phyloP scores from a whole-genome alignment of 2,888 invertebrate species.

The Rhingia rostrata region DNA sequence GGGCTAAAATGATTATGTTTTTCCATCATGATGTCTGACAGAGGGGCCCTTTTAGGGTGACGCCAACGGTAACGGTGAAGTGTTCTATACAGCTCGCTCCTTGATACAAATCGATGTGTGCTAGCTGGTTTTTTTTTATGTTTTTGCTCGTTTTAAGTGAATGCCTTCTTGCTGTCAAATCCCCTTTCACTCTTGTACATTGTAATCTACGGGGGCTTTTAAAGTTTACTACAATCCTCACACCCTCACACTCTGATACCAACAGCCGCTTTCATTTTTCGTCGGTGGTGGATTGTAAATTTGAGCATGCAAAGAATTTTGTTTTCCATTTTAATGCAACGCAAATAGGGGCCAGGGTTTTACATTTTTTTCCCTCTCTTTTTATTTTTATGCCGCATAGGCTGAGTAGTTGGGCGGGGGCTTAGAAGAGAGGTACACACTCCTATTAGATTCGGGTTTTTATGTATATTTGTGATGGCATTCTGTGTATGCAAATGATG shows the following conservation, averaged over 20 bases:
- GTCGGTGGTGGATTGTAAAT: constrained; percentile 40
- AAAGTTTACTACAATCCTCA: constrained; percentile 28
- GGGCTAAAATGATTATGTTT: constrained; percentile 69
- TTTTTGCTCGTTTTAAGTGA: constrained; percentile 47
- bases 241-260: neutral
- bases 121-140: constrained; percentile 48
- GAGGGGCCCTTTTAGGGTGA: neutral
- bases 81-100: constrained; percentile 19
- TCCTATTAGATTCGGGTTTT: constrained; percentile 29
- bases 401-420: neutral
- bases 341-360: constrained; percentile 66
- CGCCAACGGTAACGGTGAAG: constrained; percentile 26
- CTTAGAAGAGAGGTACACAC: neutral
- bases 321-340: constrained; percentile 70
- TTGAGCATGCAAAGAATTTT: constrained; percentile 68
- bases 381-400: constrained; percentile 12
- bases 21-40: constrained; percentile 63
- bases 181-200: constrained; percentile 27
- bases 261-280: constrained; percentile 11
- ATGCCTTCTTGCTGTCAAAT: constrained; percentile 55
- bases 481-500: constrained; percentile 50
- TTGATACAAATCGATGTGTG: constrained; percentile 67
- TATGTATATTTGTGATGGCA: constrained; percentile 44
- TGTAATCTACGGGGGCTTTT: constrained; percentile 49
- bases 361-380: constrained; percentile 7